phyloP scores from a whole-genome alignment of 2,888 invertebrate genomes.

The Scaeva pyrastri region DNA sequence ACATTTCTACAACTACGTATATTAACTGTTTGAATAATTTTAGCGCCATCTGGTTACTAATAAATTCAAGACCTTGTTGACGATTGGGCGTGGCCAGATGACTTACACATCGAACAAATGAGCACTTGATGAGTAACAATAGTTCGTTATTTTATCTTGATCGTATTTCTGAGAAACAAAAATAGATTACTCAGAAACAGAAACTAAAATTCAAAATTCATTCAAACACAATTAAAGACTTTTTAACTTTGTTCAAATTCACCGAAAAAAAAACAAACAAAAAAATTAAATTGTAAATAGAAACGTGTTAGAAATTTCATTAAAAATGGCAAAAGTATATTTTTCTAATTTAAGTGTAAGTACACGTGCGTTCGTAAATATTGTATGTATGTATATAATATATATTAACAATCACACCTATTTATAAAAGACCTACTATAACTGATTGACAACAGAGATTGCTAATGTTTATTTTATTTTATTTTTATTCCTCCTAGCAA shows the following conservation, averaged over 20 bases:
- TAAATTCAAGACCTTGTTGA: background rate
- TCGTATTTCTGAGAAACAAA: background rate
- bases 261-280: too few relatives aligned
- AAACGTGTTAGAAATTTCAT: slow-evolving; percentile 6
- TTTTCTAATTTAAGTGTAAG: background rate
- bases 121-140: background rate
- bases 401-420: background rate
- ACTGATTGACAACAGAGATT: background rate
- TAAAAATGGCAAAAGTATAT: background rate
- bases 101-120: slow-evolving; percentile 51
- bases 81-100: slow-evolving; percentile 42
- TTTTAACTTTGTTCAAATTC: slow-evolving; percentile 18
- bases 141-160: background rate
- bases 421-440: too few relatives aligned
- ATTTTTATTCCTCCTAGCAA: slow-evolving; percentile 28
- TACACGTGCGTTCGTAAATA: background rate
- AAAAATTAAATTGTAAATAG: too few relatives aligned
- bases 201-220: background rate
- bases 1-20: too few relatives aligned
- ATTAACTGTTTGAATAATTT: too few relatives aligned
- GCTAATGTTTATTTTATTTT: slow-evolving; percentile 23
- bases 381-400: too few relatives aligned
- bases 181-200: background rate
- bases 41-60: too few relatives aligned
- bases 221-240: background rate